Conservation (phyloP, 53 echinoderm and acorn worm genomes). For the Paelopatides confundens region DNA sequence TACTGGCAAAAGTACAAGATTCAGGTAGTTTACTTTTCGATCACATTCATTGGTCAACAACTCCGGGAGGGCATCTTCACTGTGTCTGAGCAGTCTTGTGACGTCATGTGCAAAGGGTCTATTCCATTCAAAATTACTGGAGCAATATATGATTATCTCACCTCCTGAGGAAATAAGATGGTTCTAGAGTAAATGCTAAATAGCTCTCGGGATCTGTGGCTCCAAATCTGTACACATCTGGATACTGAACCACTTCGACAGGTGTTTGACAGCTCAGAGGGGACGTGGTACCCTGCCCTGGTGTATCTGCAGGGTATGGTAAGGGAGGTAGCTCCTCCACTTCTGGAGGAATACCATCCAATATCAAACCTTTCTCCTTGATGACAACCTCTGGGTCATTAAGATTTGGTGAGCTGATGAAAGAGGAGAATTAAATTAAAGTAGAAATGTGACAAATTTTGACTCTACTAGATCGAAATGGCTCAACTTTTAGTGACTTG, state of each 20-base stretch:
- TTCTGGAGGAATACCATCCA: slow-evolving; percentile 78
- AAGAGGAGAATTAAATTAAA: not conserved
- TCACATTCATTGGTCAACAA: too few relatives aligned
- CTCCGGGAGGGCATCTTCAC: too few relatives aligned
- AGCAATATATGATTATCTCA: not conserved
- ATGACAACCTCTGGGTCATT: slow-evolving; percentile 79
- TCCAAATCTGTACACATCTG: slow-evolving; percentile 78
- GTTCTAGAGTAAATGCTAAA: not conserved
- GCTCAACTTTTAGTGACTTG: too few relatives aligned
- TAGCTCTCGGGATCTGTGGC: slow-evolving; percentile 56
- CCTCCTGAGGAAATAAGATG: not conserved
- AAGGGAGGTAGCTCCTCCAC: slow-evolving; percentile 75
- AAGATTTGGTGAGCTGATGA: slow-evolving; percentile 71
- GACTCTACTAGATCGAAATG: too few relatives aligned
- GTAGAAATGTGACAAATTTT: too few relatives aligned
- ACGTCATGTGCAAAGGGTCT: too few relatives aligned
- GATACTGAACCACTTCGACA: slow-evolving; percentile 59
- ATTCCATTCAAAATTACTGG: too few relatives aligned
- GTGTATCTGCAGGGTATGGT: slow-evolving; percentile 78
- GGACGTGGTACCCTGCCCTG: slow-evolving; percentile 58
- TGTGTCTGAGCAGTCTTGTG: too few relatives aligned
- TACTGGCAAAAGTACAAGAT: too few relatives aligned
- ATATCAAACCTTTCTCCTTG: slow-evolving; percentile 58
- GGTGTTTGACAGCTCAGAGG: slow-evolving; percentile 72
- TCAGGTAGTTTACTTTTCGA: too few relatives aligned